A percentile compares a stretch with the other conserved stretches of the same genome.
phyloP scores from a whole-genome alignment of 2,888 invertebrate species.

The Boloria selene region DNA sequence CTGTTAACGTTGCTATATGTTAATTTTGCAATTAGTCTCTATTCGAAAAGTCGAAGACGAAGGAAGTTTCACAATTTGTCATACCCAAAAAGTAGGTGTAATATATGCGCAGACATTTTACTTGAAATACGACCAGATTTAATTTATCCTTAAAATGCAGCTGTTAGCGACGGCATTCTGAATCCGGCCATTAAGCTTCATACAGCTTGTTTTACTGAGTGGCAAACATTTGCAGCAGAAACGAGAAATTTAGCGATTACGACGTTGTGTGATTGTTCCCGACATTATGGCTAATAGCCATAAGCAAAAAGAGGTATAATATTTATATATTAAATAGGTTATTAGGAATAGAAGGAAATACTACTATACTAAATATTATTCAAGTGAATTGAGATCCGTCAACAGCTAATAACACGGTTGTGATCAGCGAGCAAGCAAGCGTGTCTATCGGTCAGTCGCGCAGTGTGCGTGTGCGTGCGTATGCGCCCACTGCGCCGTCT shows the following conservation, averaged over 20 bases:
- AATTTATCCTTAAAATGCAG: slow-evolving; percentile 8
- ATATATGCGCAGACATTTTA: neutral
- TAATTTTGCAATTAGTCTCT: neutral
- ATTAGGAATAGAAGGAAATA: neutral
- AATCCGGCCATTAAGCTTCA: neutral
- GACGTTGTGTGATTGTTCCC: too few relatives aligned
- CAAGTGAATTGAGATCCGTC: neutral
- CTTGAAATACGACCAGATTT: slow-evolving; percentile 1
- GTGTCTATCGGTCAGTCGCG: slow-evolving; percentile 15
- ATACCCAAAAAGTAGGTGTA: neutral
- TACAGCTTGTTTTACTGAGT: too few relatives aligned
- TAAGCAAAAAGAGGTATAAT: too few relatives aligned
- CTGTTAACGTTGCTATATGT: neutral
- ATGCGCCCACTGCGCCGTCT: neutral
- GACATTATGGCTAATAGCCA: too few relatives aligned
- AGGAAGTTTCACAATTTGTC: slow-evolving; percentile 1
- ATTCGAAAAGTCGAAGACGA: neutral
- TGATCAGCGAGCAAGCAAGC: slow-evolving; percentile 10
- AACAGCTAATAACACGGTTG: slow-evolving; percentile 7
- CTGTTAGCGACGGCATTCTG: neutral
- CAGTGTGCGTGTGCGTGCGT: neutral
- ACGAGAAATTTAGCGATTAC: too few relatives aligned
- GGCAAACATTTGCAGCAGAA: too few relatives aligned
- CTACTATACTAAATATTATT: neutral
- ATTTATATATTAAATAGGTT: too few relatives aligned